Evolutionary conservation across 2,797 vertebrate genomes (phyloP).

Genomic region (Melanogrammus aeglefinus): DNA sequence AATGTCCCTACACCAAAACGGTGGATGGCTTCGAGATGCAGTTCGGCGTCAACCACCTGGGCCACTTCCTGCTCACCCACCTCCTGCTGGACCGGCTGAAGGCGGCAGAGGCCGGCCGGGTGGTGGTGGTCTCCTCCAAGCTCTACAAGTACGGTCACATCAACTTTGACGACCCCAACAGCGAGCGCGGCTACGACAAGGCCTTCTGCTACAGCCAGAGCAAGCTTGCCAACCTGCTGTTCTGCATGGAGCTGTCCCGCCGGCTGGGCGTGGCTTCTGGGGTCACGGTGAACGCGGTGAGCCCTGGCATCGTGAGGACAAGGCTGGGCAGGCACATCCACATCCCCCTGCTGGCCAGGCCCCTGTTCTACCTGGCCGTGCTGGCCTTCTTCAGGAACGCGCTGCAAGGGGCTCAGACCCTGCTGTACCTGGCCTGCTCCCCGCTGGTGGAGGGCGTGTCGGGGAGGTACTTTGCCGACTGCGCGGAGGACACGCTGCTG

Average conservation of each 20-base stretch:
- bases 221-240: constrained; percentile 92
- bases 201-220: constrained; percentile 91
- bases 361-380: constrained; percentile 82
- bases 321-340: constrained; percentile 85
- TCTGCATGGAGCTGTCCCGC: constrained; percentile 81
- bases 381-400: constrained; percentile 90
- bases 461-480: constrained; percentile 90
- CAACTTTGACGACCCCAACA: constrained; percentile 92
- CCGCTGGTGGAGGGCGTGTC: constrained; percentile 84
- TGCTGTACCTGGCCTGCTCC: constrained; percentile 86
- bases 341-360: constrained; percentile 83
- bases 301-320: constrained; percentile 90
- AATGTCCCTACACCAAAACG: constrained; percentile 88
- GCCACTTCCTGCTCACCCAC: constrained; percentile 92
- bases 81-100: constrained; percentile 88
- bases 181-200: constrained; percentile 83
- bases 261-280: constrained; percentile 78
- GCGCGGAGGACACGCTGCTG: constrained; percentile 83
- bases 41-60: constrained; percentile 91
- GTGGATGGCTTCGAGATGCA: constrained; percentile 96
- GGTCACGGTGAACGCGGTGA: constrained; percentile 86
- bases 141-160: constrained; percentile 92
- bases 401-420: constrained; percentile 87
- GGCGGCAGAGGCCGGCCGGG: constrained; percentile 83
- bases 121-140: constrained; percentile 91